phyloP scores from a whole-genome alignment of 1,140 invertebrate species.

The Danaus plexippus region DNA sequence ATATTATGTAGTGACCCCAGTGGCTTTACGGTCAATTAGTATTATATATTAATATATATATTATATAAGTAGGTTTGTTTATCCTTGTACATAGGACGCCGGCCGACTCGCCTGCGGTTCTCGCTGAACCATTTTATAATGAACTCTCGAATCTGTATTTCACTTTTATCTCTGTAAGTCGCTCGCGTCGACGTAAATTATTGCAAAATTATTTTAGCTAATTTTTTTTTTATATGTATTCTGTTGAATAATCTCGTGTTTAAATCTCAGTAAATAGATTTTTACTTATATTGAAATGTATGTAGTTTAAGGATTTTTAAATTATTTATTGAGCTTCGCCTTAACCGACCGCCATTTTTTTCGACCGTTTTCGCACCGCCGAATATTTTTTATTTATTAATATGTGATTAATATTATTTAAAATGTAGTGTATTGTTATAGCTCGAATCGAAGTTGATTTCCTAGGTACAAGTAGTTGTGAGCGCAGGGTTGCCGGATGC shows the following conservation, averaged over 20 bases:
- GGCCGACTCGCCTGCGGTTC: too few relatives aligned
- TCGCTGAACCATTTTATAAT: not conserved
- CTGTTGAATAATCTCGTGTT: slow-evolving; percentile 7
- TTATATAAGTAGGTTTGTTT: slow-evolving; percentile 1
- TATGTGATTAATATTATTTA: slow-evolving; percentile 4
- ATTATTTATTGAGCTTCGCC: slow-evolving; percentile 10
- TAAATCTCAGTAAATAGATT: not conserved
- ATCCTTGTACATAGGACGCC: slow-evolving; percentile 4
- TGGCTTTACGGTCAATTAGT: slow-evolving; percentile 66
- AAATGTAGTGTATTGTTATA: slow-evolving; percentile 1
- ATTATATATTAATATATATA: slow-evolving; percentile 17
- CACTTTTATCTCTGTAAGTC: not conserved
- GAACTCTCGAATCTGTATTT: not conserved
- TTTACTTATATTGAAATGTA: not conserved
- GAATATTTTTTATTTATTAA: slow-evolving; percentile 14
- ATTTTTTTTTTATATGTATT: slow-evolving; percentile 5
- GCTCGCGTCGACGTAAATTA: slow-evolving; percentile 4
- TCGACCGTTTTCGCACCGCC: slow-evolving; percentile 17
- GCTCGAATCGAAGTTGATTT: slow-evolving; percentile 5
- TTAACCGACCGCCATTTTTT: slow-evolving; percentile 2
- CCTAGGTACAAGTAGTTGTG: slow-evolving; percentile 5
- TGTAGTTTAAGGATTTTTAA: not conserved
- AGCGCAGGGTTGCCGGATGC: not conserved
- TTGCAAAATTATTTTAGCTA: slow-evolving; percentile 1
- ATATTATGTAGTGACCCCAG: slow-evolving; percentile 37